These are phyloP conservation scores for Hemaris fuciformis DNA, from an alignment of 2,888 invertebrate genomes.

Conservation along the genomic window DNA sequence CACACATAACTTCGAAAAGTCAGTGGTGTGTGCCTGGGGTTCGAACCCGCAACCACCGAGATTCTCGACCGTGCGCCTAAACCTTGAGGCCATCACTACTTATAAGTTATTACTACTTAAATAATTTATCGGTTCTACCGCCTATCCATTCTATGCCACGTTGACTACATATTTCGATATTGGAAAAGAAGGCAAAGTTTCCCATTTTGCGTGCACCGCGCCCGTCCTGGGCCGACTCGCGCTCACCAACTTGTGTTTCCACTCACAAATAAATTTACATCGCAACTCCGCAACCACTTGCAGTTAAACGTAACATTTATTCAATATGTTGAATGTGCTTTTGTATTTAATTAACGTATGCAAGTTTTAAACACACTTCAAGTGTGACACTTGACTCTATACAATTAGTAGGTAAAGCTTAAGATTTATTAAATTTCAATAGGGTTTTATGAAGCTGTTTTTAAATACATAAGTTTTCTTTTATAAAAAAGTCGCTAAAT, in stretches of 20 bases:
- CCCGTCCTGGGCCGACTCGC: not conserved
- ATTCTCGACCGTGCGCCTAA: no score
- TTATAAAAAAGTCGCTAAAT: not conserved
- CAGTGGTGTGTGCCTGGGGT: no score
- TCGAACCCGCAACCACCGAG: no score
- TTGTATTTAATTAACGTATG: not conserved
- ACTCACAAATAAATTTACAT: not conserved
- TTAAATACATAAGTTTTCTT: not conserved
- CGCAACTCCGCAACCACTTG: not conserved
- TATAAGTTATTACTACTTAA: no score
- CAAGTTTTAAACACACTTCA: not conserved
- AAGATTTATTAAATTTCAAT: not conserved
- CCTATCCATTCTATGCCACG: slow-evolving; percentile 34
- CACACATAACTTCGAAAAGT: no score
- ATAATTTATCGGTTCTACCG: not conserved
- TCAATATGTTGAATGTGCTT: not conserved
- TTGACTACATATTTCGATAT: slow-evolving; percentile 32
- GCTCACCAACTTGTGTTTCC: not conserved
- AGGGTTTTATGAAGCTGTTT: not conserved
- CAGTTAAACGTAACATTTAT: not conserved
- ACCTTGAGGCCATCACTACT: no score
- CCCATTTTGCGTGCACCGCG: slow-evolving; percentile 50
- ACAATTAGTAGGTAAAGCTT: not conserved
- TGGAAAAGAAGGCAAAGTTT: slow-evolving; percentile 64
- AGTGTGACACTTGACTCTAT: no score